A percentile compares a stretch with the other conserved stretches of the same genome.
Evolutionary conservation across 2,797 vertebrate genomes (phyloP).

Genomic region (Cebuella pygmaea): DNA sequence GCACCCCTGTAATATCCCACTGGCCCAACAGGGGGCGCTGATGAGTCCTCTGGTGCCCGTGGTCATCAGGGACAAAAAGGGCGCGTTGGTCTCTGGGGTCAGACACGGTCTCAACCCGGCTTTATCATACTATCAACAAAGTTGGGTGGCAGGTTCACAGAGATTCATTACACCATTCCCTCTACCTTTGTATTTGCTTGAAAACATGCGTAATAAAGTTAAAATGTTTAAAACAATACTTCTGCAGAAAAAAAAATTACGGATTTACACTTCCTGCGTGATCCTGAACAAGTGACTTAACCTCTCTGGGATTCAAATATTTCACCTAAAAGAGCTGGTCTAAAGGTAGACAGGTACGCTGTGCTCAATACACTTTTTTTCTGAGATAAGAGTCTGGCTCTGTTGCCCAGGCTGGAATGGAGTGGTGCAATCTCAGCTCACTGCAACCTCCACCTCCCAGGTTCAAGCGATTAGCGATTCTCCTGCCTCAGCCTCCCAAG

Average conservation of each 20-base stretch:
- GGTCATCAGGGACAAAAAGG: not conserved
- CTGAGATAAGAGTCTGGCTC: not conserved
- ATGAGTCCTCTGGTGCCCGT: not conserved
- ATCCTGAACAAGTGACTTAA: not conserved
- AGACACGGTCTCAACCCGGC: fast-evolving
- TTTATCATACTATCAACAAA: too few relatives aligned
- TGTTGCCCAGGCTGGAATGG: not conserved
- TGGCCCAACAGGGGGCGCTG: not conserved
- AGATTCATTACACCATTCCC: too few relatives aligned
- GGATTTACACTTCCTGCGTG: not conserved
- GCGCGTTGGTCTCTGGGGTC: too few relatives aligned
- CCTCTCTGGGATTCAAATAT: not conserved
- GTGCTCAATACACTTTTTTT: too few relatives aligned
- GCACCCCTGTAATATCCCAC: not conserved
- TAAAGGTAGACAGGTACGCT: not conserved
- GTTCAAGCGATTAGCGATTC: not conserved
- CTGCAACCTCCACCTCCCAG: not conserved
- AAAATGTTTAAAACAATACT: not conserved
- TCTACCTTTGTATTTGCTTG: not conserved
- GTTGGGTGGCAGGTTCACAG: fast-evolving
- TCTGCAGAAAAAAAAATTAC: not conserved
- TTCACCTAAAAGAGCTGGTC: not conserved
- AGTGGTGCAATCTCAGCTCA: not conserved
- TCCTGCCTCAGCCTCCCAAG: not conserved
- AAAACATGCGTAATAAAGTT: not conserved